Base-by-base conservation (phyloP, 2,888 invertebrate genomes). In the Mythimna vitellina region DNA sequence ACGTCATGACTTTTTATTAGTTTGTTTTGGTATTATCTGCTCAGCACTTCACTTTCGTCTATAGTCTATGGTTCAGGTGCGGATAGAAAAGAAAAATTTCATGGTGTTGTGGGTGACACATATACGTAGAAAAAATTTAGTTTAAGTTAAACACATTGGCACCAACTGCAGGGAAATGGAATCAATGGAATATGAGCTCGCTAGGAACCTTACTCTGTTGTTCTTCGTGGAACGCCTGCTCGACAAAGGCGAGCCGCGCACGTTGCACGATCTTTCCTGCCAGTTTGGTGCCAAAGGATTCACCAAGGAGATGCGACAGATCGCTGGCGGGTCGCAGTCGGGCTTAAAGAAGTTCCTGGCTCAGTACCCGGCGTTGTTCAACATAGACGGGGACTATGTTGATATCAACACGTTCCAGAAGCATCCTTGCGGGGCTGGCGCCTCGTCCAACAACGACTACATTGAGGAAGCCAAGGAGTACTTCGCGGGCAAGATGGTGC, bases 241-340 rank as follows among this genome's bases (percentile, higher is more conserved):
- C 97, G 99, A 99, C 95, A 99, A 99, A 96, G 98, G 99, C 88
- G 98, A 99, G 93, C 98, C 99, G 83, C 97, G 99, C 93, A 99
- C 99, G 85, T 97, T 99, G 90, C 99, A 99, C 96, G 99, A 99
- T 96, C 97, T 99, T 88, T 99, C 99, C 93, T 99, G 99, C 95
- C 99, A 99, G 96, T 99, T 99, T 96, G 99, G 99, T 90, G 99
- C 99, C 87, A 99, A 99, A 95, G 99, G 99, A 86, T 99, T 99
- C 96, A 99, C 99, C 35, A 99, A 99, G 96, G 99, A 99, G 96
- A 99, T 99, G 99, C 97, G 99, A 88, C 99, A 99, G 95, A 98
- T 98, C 87, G 98, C 98, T 89, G 98, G 99, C 85, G 99, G 99
- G 87, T 99, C 99, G 86, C 99, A 99, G 95, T 98, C 98, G 88